Base-by-base conservation (phyloP, 2,113 vertebrate genomes). In the Psammodynastes pulverulentus region DNA sequence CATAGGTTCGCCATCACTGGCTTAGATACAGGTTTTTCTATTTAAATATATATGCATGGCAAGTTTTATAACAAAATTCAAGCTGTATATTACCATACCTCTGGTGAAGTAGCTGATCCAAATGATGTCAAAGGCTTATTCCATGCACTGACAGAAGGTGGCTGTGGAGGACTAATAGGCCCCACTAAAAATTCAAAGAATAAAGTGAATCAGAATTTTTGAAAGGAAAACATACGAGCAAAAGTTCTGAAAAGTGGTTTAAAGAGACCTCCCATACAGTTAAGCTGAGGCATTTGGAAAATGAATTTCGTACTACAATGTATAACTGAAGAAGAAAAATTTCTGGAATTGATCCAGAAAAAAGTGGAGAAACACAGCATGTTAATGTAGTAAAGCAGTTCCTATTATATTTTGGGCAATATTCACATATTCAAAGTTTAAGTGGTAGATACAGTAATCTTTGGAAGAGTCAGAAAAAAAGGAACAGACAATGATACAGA, bases 101-200 rank as follows among this genome's bases (percentile, higher is more conserved):
- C 99, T 94, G 98, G 96, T 84, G 98, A 96, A 90, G 98, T 88
- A 0, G 98, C 94, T 92, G 98, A 98, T 94, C 98, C 98, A 96
- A 99, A 99, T 34, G 99, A 98, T 88, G 99, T 99, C 93, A 99
- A 97, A 93, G 99, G 99, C 95, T 99, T 99, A 97, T 99, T 99
- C 99, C 99, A 99, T 67, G 99, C 99, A 97, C 99, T 99, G 94
- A 99, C 99, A n/a, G 99, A 98, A 62, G 99, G 99, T 51, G 99
- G 99, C 95, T 99, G 99, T 39, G 98, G 99, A 91, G 99, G 98
- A 96, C 98, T 99, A 96, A 99, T 99, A 89, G 98, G 98, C 97
- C 99, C 99, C 96, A 99, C 99, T 99, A 95, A 93, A 94, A 96
- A 94, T 89, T 12, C 94, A 96, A 49, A 92, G 90, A 29, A 93